Evolutionary conservation across 2,113 vertebrate species (phyloP).

Genomic region (Burhinus bistriatus): DNA sequence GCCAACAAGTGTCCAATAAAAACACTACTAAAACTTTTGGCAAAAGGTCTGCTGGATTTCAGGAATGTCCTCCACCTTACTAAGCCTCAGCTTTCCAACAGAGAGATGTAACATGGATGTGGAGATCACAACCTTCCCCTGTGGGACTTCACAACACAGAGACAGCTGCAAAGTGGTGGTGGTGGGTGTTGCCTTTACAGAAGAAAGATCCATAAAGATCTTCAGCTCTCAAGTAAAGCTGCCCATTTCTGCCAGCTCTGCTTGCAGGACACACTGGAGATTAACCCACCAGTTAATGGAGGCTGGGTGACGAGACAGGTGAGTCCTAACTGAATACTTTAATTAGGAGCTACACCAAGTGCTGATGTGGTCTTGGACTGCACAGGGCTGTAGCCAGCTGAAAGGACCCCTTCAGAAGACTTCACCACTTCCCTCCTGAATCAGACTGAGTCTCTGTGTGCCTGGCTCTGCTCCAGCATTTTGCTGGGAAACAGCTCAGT

Average conservation of each 20-base stretch:
- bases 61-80: neutral
- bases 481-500: neutral
- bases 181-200: neutral
- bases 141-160: neutral
- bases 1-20: neutral
- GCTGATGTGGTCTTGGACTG: neutral
- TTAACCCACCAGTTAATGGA: neutral
- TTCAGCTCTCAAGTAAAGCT: neutral
- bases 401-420: neutral
- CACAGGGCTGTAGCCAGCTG: neutral
- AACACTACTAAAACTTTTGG: neutral
- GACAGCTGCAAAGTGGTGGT: neutral
- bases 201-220: neutral
- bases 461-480: neutral
- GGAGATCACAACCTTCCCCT: neutral
- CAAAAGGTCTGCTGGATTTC: neutral
- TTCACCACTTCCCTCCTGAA: neutral
- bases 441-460: neutral
- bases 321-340: neutral
- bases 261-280: neutral
- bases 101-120: fast-evolving
- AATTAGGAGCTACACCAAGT: neutral
- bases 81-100: neutral
- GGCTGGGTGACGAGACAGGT: neutral
- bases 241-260: neutral